Conservation (phyloP, 2,113 vertebrate species). For the Bothrops jararaca region DNA sequence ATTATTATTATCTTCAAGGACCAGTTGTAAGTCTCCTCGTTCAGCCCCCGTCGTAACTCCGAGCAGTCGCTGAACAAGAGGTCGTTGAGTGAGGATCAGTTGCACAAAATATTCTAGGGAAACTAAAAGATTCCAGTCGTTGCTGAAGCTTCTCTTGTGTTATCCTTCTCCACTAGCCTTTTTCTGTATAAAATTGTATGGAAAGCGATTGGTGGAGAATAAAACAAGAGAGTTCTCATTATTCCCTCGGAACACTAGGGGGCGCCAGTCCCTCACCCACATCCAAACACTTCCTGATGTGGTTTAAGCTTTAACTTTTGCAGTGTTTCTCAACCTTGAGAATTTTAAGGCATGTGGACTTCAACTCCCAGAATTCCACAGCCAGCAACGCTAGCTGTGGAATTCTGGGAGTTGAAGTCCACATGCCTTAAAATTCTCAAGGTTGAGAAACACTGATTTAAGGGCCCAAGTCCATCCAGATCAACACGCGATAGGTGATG, state of each 20-base stretch:
- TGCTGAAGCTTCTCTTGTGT: constrained; percentile 1
- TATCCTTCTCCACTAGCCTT: constrained; percentile 5
- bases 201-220: not conserved
- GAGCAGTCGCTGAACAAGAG: not conserved
- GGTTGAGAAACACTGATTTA: no score
- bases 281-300: not conserved
- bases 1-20: not conserved
- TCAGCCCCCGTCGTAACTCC: not conserved
- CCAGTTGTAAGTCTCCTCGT: not conserved
- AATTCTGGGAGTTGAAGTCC: no score
- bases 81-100: not conserved
- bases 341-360: no score
- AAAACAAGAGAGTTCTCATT: not conserved
- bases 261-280: constrained; percentile 59
- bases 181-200: not conserved
- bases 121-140: not conserved
- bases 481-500: not conserved
- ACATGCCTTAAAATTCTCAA: no score
- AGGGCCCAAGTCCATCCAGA: not conserved
- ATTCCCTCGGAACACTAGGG: constrained; percentile 59
- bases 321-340: no score
- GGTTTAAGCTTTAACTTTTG: not conserved
- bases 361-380: no score
- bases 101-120: not conserved
- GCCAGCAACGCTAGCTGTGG: no score